phyloP scores from a whole-genome alignment of 2,797 vertebrate genomes.

The Lophius americanus region DNA sequence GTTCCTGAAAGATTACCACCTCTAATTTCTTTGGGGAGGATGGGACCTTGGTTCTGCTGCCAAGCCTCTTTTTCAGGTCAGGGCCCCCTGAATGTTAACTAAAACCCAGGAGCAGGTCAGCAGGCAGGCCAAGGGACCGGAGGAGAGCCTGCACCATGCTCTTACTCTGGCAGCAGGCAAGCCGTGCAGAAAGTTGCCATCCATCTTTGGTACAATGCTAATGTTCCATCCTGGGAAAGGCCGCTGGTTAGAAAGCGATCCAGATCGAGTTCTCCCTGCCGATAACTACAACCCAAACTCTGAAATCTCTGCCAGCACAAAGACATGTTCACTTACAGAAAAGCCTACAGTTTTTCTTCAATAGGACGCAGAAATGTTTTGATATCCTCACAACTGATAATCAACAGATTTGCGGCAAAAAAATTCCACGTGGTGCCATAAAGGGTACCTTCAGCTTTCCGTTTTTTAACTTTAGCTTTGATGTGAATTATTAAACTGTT shows the following conservation, averaged over 20 bases:
- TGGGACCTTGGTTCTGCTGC: constrained; percentile 83
- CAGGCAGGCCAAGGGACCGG: constrained; percentile 78
- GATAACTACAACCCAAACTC: constrained; percentile 52
- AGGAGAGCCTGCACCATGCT: constrained; percentile 67
- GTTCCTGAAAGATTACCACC: constrained; percentile 84
- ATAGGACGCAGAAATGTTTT: constrained; percentile 65
- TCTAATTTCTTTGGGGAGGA: constrained; percentile 88
- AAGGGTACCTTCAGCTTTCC: constrained; percentile 39
- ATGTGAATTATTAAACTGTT: constrained; percentile 62
- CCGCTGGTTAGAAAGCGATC: constrained; percentile 70
- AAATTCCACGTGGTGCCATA: constrained; percentile 40
- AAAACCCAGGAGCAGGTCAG: constrained; percentile 86
- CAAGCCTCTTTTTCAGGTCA: constrained; percentile 82
- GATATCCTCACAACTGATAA: constrained; percentile 69
- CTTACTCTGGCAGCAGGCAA: constrained; percentile 72
- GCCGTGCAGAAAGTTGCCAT: constrained; percentile 84
- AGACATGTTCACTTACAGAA: constrained; percentile 47
- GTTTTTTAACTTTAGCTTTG: constrained; percentile 57
- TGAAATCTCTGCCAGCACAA: constrained; percentile 66
- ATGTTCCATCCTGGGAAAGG: constrained; percentile 79
- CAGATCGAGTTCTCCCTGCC: constrained; percentile 74
- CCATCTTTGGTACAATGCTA: constrained; percentile 84
- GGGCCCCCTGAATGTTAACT: constrained; percentile 87
- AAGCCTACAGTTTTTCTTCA: constrained; percentile 61
- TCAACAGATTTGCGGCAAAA: constrained; percentile 68